A percentile compares a stretch with the other conserved stretches of the same genome.
phyloP scores from a whole-genome alignment of 2,113 vertebrate genomes.

The Pipa parva region DNA sequence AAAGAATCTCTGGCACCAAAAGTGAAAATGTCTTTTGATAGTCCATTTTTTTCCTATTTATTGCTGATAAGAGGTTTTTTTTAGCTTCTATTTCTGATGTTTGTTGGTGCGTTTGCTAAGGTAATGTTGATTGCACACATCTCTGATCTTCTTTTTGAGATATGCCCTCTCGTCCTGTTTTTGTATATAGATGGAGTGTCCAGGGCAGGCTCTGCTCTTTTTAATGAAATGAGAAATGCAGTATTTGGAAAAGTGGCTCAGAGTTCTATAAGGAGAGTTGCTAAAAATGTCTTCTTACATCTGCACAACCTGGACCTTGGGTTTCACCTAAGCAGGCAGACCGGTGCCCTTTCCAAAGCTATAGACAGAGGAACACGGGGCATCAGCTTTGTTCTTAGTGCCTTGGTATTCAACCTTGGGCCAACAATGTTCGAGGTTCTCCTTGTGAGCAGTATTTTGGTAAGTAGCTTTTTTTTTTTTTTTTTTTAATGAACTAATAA shows the following conservation, averaged over 20 bases:
- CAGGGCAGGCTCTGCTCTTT: conserved; percentile 80
- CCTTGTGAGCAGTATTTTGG: conserved; percentile 89
- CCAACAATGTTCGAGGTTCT: conserved; percentile 91
- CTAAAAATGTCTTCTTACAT: conserved; percentile 93
- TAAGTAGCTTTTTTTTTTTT: too few relatives aligned
- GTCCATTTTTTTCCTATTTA: too few relatives aligned
- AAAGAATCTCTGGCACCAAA: too few relatives aligned
- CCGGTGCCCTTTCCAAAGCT: conserved; percentile 91
- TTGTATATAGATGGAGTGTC: conserved; percentile 79
- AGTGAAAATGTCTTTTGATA: too few relatives aligned
- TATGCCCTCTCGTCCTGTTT: neutral
- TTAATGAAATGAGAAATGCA: conserved; percentile 93
- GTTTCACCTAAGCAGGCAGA: conserved; percentile 94
- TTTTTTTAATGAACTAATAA: too few relatives aligned
- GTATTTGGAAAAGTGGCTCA: conserved; percentile 97
- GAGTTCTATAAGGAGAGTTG: conserved; percentile 92
- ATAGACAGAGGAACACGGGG: conserved; percentile 95
- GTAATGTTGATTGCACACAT: too few relatives aligned
- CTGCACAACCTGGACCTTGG: conserved; percentile 91
- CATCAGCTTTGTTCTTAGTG: conserved; percentile 94
- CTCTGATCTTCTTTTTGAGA: too few relatives aligned
- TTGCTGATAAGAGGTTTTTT: too few relatives aligned
- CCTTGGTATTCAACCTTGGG: conserved; percentile 93
- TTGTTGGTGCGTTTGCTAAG: too few relatives aligned
- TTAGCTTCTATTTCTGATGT: too few relatives aligned